Percentiles rank a stretch among this genome's conserved stretches.
Evolutionary conservation across 1,140 invertebrate genomes (phyloP).

Genomic region (Brachionus paranguensis): DNA sequence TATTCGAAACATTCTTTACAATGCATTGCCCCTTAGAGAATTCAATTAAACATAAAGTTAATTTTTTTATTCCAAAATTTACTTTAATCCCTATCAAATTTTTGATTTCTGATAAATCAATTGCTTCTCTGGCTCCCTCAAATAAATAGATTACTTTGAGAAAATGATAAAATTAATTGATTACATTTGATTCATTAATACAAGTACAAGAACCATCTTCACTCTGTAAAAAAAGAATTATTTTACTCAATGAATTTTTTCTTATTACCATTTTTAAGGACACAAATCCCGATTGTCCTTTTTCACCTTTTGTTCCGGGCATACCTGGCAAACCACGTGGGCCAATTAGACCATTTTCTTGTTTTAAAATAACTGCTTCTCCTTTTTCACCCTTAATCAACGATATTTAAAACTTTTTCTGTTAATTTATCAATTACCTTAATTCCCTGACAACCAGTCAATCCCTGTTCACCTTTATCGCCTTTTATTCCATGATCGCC

Average conservation of each 20-base stretch:
- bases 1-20: not conserved
- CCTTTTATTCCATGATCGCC: not conserved
- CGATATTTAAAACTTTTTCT: not conserved
- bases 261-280: too few relatives aligned
- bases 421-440: not conserved
- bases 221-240: too few relatives aligned
- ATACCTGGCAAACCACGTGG: not conserved
- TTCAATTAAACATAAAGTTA: not conserved
- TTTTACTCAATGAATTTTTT: too few relatives aligned
- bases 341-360: not conserved
- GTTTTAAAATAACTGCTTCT: not conserved
- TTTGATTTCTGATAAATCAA: not conserved
- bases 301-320: not conserved
- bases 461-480: not conserved
- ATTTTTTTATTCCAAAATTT: not conserved
- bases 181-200: too few relatives aligned
- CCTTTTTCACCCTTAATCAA: not conserved
- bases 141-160: too few relatives aligned
- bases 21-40: not conserved
- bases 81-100: not conserved
- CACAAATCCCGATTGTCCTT: too few relatives aligned
- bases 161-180: too few relatives aligned
- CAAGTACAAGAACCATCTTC: too few relatives aligned
- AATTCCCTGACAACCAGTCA: not conserved
- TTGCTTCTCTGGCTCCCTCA: not conserved